These are phyloP conservation scores for Carduelis carduelis DNA, from an alignment of 2,797 vertebrate species.

Conservation along the genomic window DNA sequence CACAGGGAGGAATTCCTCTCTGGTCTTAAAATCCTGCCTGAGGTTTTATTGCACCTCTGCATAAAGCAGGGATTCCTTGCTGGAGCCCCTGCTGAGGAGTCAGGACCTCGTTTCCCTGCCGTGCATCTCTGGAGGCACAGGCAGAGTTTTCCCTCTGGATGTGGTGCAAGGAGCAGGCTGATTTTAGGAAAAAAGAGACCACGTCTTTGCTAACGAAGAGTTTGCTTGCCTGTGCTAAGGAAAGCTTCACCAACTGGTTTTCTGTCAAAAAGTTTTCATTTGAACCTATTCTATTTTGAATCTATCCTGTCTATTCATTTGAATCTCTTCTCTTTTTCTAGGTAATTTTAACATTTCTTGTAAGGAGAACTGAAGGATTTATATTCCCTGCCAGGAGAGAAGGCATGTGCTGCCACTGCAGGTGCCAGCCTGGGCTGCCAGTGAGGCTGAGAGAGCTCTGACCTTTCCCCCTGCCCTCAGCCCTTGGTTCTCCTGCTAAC, in stretches of 20 bases:
- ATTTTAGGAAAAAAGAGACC: neutral
- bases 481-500: neutral
- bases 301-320: too few relatives aligned
- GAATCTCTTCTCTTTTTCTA: neutral
- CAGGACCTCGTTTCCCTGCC: neutral
- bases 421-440: neutral
- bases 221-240: neutral
- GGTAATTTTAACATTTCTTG: neutral
- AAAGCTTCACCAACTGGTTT: neutral
- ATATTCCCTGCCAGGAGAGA: neutral
- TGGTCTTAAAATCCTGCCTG: neutral
- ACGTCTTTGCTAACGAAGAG: neutral
- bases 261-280: neutral
- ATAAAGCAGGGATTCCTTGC: neutral
- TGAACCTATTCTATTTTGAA: too few relatives aligned
- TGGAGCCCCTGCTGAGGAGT: neutral
- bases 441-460: neutral
- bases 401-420: neutral
- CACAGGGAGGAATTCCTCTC: neutral
- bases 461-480: neutral
- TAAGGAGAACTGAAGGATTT: neutral
- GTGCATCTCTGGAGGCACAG: neutral
- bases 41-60: neutral
- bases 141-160: neutral
- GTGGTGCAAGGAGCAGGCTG: neutral